These are phyloP conservation scores for Aurelia coerulea DNA, from an alignment of 30 jellyfish, hydroid and myxozoan genomes.

Conservation along the genomic window DNA sequence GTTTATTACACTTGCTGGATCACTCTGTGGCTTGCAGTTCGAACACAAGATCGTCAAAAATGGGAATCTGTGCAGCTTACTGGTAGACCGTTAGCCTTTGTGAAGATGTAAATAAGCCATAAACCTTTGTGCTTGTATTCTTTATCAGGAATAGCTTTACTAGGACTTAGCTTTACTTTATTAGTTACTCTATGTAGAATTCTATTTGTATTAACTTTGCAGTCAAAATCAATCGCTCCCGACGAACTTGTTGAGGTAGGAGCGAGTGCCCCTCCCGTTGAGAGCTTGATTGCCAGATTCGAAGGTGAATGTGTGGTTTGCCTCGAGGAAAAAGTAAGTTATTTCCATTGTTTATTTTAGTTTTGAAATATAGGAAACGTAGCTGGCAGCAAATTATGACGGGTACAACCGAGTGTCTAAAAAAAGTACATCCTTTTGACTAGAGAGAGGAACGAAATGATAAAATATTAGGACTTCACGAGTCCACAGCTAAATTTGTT, in stretches of 20 bases:
- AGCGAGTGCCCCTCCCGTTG: constrained; percentile 64
- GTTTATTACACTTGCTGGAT: too few species aligned
- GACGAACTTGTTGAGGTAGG: constrained; percentile 20
- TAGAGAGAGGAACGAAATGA: too few species aligned
- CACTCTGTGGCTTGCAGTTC: too few species aligned
- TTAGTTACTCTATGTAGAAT: background rate
- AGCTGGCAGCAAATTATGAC: background rate
- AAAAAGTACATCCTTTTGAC: too few species aligned
- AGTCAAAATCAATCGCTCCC: background rate
- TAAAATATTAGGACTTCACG: too few species aligned
- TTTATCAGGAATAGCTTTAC: background rate
- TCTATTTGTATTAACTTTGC: background rate
- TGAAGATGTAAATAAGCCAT: too few species aligned
- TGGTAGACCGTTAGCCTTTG: too few species aligned
- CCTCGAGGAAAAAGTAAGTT: constrained; percentile 66
- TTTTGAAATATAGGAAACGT: background rate
- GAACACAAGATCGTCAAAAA: too few species aligned
- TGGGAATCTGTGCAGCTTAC: too few species aligned
- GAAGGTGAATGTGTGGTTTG: constrained; percentile 87
- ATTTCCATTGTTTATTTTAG: background rate
- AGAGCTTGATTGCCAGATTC: constrained; percentile 37
- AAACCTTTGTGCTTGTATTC: too few species aligned
- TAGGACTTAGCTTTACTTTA: background rate
- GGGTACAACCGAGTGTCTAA: too few species aligned
- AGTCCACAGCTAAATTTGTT: too few species aligned